Evolutionary conservation across 1,140 invertebrate species (phyloP), one percentile per base, ranked within the genome.

Genomic region (Drosophila nannoptera): DNA sequence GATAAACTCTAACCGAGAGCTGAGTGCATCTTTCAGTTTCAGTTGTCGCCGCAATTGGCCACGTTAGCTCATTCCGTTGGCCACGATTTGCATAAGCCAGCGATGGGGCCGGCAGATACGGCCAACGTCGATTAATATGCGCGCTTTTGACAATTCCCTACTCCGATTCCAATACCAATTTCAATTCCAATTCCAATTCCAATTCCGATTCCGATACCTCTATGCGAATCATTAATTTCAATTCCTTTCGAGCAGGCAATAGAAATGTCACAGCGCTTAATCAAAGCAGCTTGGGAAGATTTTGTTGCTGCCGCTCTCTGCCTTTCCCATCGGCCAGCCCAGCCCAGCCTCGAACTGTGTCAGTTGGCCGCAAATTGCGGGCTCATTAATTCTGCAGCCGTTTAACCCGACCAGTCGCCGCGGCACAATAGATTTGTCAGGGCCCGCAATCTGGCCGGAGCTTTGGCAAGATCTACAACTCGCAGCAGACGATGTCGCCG

Each of bases 181-280:
- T n/a, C 56, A 73, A 70, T 60, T 49, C 54, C 64, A 43, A 82
- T 59, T 69, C 58, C 55, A 33, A 70, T 65, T 54, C 52, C 42
- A 54, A 71, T 56, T 59, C 14, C 56, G 71, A 75, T 75, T 60
- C 38, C 63, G 59, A 81, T 81, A n/a, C n/a, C n/a, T 22, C 81
- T 84, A 78, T 82, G 80, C 64, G 72, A 46, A 22, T 76, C 80
- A 82, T 82, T 78, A 84, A 82, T 84, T 78, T 78, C 46, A 60
- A 73, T 80, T 77, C 70, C 65, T 50, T 49, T 69, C 14, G 33
- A 69, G 53, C 67, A 46, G 32, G 59, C 65, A 68, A 73, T 69
- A 64, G 55, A 70, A 66, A 74, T 74, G 68, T 74, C 72, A 71
- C 50, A 53, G 68, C 63, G 68, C 55, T 74, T 74, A 74, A 74